phyloP scores from a whole-genome alignment of 53 echinoderm and acorn worm species.

The Temnopleurus reevesii region DNA sequence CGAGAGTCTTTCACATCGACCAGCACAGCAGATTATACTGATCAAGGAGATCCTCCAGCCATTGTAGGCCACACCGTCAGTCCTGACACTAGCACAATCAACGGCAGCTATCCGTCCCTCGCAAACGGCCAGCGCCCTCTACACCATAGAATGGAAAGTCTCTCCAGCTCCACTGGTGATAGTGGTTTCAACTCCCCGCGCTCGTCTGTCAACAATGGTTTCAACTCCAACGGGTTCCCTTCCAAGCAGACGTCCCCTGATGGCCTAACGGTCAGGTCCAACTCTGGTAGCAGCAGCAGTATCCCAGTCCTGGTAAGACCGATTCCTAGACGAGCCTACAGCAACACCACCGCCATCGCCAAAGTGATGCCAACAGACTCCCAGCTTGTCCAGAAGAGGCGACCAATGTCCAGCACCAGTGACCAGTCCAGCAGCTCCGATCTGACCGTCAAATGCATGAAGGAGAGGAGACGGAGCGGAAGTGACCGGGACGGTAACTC shows the following conservation, averaged over 20 bases:
- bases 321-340: slow-evolving; percentile 64
- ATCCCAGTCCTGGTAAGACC: slow-evolving; percentile 77
- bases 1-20: slow-evolving; percentile 44
- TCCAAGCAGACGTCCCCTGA: slow-evolving; percentile 44
- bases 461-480: slow-evolving; percentile 61
- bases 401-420: slow-evolving; percentile 72
- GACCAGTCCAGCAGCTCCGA: slow-evolving; percentile 81
- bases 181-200: slow-evolving; percentile 99
- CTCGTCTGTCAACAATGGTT: slow-evolving; percentile 79
- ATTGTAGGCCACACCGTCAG: slow-evolving; percentile 39
- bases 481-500: slow-evolving; percentile 71
- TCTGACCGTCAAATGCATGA: slow-evolving; percentile 76
- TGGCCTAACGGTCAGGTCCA: slow-evolving; percentile 10
- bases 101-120: slow-evolving; percentile 30
- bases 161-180: slow-evolving; percentile 85
- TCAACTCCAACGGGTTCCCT: slow-evolving; percentile 71
- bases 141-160: slow-evolving; percentile 86
- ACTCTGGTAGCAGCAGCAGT: slow-evolving; percentile 45
- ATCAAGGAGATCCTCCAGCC: slow-evolving; percentile 56
- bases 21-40: slow-evolving; percentile 52
- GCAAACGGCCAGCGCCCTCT: slow-evolving; percentile 45
- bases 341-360: slow-evolving; percentile 49
- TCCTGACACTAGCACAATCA: slow-evolving; percentile 17
- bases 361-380: slow-evolving; percentile 43
- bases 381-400: slow-evolving; percentile 17